Conservation (phyloP, 2,888 invertebrate genomes). For the Leucania comma region DNA sequence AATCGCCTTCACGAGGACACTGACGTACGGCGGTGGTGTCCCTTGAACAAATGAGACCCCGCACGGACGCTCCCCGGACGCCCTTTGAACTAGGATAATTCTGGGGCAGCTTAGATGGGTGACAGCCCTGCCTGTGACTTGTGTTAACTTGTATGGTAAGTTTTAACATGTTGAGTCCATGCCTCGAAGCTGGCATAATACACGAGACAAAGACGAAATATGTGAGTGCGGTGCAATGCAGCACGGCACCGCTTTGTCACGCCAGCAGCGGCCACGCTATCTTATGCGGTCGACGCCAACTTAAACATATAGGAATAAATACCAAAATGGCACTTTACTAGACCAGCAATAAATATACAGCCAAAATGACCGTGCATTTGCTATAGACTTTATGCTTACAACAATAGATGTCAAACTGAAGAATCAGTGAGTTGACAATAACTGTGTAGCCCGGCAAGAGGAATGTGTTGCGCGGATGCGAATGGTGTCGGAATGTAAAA, state of each 20-base stretch:
- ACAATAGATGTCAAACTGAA: conserved; percentile 27
- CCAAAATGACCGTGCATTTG: conserved; percentile 16
- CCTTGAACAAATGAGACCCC: no score
- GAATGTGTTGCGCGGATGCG: conserved; percentile 37
- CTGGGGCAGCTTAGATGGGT: no score
- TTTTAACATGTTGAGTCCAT: background rate
- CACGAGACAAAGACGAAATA: conserved; percentile 21
- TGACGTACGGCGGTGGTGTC: no score
- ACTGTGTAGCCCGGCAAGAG: conserved; percentile 15
- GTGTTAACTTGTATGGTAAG: background rate
- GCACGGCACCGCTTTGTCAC: conserved; percentile 14
- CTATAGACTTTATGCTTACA: conserved; percentile 5
- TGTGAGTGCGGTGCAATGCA: conserved; percentile 33
- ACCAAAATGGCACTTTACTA: background rate
- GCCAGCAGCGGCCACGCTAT: background rate
- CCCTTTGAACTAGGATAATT: no score
- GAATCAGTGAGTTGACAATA: background rate
- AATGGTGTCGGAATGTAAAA: conserved; percentile 46
- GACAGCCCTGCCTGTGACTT: background rate
- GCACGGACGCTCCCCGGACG: no score
- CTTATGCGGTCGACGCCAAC: background rate
- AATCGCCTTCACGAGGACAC: no score
- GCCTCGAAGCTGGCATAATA: background rate
- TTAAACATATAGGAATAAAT: conserved; percentile 1
- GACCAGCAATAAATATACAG: background rate